These are phyloP conservation scores for Megastigmus dorsalis DNA, from an alignment of 2,888 invertebrate species.

Conservation along the genomic window DNA sequence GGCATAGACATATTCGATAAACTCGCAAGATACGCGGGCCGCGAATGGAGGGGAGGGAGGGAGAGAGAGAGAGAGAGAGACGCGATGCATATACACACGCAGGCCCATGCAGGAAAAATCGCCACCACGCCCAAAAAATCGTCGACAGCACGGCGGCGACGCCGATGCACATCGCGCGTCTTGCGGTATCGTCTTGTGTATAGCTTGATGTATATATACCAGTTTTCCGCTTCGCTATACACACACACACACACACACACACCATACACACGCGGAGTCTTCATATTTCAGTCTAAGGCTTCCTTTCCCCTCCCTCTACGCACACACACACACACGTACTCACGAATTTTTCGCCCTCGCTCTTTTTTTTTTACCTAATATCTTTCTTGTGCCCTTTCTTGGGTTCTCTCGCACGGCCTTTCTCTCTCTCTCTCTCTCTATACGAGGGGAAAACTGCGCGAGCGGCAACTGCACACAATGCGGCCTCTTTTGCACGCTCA, in stretches of 20 bases:
- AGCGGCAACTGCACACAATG: background rate
- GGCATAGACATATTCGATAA: too few species aligned
- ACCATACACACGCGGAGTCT: background rate
- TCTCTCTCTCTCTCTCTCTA: background rate
- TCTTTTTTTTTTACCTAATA: background rate
- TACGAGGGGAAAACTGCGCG: background rate
- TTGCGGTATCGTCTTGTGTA: background rate
- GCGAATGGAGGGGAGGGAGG: background rate
- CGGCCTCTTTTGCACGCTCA: constrained; percentile 33
- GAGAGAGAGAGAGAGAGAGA: background rate
- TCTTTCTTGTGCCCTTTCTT: background rate
- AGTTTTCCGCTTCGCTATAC: constrained; percentile 16
- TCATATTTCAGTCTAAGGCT: background rate
- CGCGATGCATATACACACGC: background rate
- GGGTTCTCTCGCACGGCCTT: background rate
- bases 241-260: too few species aligned
- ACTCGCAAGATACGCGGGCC: constrained; percentile 20
- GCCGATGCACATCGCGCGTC: too few species aligned
- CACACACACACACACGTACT: background rate
- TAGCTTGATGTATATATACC: background rate
- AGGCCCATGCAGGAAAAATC: constrained; percentile 52
- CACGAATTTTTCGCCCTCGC: background rate
- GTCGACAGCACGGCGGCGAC: background rate
- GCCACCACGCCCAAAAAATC: constrained; percentile 47
- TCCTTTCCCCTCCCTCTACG: background rate